Conservation (phyloP, 2,888 invertebrate species). For the Toxonevra muliebris region DNA sequence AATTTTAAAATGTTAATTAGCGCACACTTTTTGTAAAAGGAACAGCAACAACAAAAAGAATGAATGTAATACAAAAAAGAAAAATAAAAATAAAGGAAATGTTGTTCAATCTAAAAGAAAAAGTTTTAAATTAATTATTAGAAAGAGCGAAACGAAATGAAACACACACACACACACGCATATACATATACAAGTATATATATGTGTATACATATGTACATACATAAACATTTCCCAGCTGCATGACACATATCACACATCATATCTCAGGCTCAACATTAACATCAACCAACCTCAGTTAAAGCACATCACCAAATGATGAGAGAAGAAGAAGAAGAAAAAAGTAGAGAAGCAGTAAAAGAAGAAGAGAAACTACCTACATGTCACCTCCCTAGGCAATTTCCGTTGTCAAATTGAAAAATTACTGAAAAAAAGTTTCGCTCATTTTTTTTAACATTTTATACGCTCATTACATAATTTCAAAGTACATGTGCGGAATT, state of each 20-base stretch:
- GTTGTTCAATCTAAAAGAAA: slow-evolving; percentile 49
- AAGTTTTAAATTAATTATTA: slow-evolving; percentile 64
- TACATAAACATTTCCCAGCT: slow-evolving; percentile 23
- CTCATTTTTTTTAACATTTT: slow-evolving; percentile 53
- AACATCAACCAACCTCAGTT: not conserved
- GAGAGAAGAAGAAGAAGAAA: no score
- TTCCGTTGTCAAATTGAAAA: slow-evolving; percentile 64
- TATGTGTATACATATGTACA: slow-evolving; percentile 4
- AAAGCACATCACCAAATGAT: no score
- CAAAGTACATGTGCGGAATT: slow-evolving; percentile 56
- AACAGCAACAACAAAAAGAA: slow-evolving; percentile 34
- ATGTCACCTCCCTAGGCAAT: slow-evolving; percentile 63
- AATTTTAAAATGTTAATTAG: slow-evolving; percentile 48
- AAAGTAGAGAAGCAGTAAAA: no score
- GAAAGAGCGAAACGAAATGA: slow-evolving; percentile 50
- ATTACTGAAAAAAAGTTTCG: slow-evolving; percentile 49
- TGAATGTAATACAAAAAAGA: slow-evolving; percentile 19
- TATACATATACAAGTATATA: slow-evolving; percentile 22
- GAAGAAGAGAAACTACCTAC: slow-evolving; percentile 31
- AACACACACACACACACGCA: slow-evolving; percentile 19
- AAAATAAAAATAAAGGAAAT: slow-evolving; percentile 11
- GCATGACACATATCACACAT: slow-evolving; percentile 12
- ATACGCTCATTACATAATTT: slow-evolving; percentile 63
- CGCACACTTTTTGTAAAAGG: slow-evolving; percentile 37
- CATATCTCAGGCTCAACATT: slow-evolving; percentile 7